Evolutionary conservation across 1,140 invertebrate genomes (phyloP), one percentile per base, ranked within the genome.

Genomic region (Odontomachus brunneus): DNA sequence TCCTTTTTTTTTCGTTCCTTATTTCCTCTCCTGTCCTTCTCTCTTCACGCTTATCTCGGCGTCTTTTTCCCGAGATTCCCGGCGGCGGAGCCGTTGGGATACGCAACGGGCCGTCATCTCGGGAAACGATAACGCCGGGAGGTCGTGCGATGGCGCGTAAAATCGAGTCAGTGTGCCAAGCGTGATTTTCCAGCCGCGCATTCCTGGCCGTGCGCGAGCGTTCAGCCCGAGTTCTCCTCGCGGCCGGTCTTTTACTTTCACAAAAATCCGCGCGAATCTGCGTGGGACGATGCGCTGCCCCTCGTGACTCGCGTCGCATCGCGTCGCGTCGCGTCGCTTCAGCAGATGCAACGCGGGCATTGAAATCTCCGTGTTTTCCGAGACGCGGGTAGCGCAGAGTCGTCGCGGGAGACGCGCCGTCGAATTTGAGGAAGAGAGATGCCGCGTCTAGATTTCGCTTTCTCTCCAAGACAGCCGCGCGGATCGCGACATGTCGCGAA

Each of bases 121-220:
- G 72, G 65, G 17, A 76, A 67, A 22, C 44, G 38, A n/a, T 19
- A 44, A 33, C 44, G 49, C 19, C 62, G 22, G 65, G 49, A 69
- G 85, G 69, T 73, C 74, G 71, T 26, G 51, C 73, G 83, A 82
- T 78, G 67, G 76, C 73, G 66, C 82, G 74, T 83, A 83, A 86
- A 88, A 86, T 60, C 66, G 73, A 89, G 84, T 60, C 84, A 89
- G 84, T 89, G 48, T 88, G 86, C 82, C 87, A 84, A 74, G 44
- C 85, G 65, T 65, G 53, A 86, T 82, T 82, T 81, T 74, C 69
- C 38, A 74, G 69, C 26, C 44, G 51, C 51, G 15, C 15, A 9
- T 48, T 69, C 24, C 66, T 15, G 66, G n/a, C 9, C 74, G 38
- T 48, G 59, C 19, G 38, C 29, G 29, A 33, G 57, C 59, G 49